Conservation (phyloP, 2,888 invertebrate species). For the Stenurella melanura region DNA sequence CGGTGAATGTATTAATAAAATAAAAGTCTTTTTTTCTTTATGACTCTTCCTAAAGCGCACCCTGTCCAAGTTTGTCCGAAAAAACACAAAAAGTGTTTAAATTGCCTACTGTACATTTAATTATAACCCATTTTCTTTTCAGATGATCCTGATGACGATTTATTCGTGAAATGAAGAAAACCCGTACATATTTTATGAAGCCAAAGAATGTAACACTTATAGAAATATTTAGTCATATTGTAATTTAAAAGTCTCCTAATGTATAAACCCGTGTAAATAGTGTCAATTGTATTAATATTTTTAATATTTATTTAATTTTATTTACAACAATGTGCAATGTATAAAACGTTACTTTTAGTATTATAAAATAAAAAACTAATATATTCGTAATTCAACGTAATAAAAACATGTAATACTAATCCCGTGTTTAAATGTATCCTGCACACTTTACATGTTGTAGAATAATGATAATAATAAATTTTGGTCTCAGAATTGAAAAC, state of each 20-base stretch:
- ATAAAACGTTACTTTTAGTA: conserved; percentile 33
- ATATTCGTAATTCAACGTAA: conserved; percentile 30
- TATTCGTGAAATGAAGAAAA: conserved; percentile 73
- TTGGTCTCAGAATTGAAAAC: too few species aligned
- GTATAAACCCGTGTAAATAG: conserved; percentile 23
- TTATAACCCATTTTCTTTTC: too few species aligned
- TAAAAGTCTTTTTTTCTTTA: too few species aligned
- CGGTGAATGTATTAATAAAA: too few species aligned
- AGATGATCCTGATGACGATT: conserved; percentile 79
- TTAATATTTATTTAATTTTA: conserved; percentile 30
- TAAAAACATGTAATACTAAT: conserved; percentile 22
- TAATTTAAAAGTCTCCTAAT: conserved; percentile 31
- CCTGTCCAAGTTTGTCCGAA: too few species aligned
- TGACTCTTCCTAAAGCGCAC: too few species aligned
- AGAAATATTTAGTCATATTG: conserved; percentile 45
- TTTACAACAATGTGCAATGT: conserved; percentile 33
- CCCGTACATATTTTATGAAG: conserved; percentile 47
- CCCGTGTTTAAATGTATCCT: background rate
- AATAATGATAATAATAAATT: too few species aligned
- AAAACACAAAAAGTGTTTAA: too few species aligned
- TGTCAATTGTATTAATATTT: conserved; percentile 32
- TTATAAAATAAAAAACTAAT: conserved; percentile 33
- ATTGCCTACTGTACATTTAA: too few species aligned
- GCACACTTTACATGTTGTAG: background rate
- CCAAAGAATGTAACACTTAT: conserved; percentile 57